phyloP scores from a whole-genome alignment of 2,888 invertebrate species.

The Subacronicta megacephala region DNA sequence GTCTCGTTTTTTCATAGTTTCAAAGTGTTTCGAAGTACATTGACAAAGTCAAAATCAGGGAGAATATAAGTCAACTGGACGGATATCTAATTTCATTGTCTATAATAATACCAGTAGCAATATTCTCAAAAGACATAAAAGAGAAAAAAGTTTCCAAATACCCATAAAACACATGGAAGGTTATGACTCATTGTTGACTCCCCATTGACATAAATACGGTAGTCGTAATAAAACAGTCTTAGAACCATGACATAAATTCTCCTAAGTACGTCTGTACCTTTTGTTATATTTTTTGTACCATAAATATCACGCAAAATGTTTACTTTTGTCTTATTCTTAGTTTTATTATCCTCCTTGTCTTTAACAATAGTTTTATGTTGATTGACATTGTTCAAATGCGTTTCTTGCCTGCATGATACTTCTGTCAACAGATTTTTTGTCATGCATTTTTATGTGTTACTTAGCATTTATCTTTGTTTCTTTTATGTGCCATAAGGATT shows the following conservation, averaged over 20 bases:
- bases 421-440: conserved; percentile 30
- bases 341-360: conserved; percentile 54
- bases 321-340: conserved; percentile 57
- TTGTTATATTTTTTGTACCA: conserved; percentile 65
- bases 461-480: conserved; percentile 24
- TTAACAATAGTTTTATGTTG: conserved; percentile 48
- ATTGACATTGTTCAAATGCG: conserved; percentile 47
- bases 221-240: conserved; percentile 69
- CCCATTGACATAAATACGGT: conserved; percentile 72
- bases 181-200: conserved; percentile 78
- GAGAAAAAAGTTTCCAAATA: conserved; percentile 60
- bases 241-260: conserved; percentile 66
- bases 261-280: conserved; percentile 60
- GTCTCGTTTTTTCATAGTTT: conserved; percentile 3
- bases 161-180: conserved; percentile 70
- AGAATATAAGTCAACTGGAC: conserved; percentile 23
- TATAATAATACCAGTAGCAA: conserved; percentile 57
- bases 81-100: conserved; percentile 62
- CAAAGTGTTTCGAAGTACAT: conserved; percentile 9
- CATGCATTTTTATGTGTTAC: conserved; percentile 18
- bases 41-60: conserved; percentile 4
- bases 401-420: conserved; percentile 19
- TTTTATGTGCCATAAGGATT: conserved; percentile 13
- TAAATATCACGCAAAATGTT: conserved; percentile 64
- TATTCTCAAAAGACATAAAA: conserved; percentile 41